Percentiles rank a stretch among this genome's conserved stretches.
Evolutionary conservation across 2,113 vertebrate genomes (phyloP).

Genomic region (Laterallus jamaicensis): DNA sequence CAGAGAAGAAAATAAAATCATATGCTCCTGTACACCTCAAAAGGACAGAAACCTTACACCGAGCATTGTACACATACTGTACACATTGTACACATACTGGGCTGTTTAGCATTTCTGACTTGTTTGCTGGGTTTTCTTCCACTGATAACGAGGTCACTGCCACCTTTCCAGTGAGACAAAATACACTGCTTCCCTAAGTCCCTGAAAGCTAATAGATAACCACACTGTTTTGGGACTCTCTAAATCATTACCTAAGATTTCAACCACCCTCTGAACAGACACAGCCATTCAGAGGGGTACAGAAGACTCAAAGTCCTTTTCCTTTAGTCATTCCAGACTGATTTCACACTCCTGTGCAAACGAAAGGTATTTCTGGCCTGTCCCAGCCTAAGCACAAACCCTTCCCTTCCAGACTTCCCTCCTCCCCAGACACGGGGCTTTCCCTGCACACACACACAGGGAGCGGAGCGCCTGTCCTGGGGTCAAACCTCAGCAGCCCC

Average conservation of each 20-base stretch:
- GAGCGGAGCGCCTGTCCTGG: not conserved
- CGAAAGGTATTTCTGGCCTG: not conserved
- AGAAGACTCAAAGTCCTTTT: not conserved
- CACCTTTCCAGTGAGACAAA: not conserved
- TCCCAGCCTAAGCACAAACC: not conserved
- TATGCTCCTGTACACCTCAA: not conserved
- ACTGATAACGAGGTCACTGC: not conserved
- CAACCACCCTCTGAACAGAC: constrained; percentile 2
- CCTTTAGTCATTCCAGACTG: not conserved
- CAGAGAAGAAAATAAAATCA: not conserved
- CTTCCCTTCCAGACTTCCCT: not conserved
- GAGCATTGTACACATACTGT: not conserved
- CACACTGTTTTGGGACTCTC: not conserved
- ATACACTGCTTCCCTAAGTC: not conserved
- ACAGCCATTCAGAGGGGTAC: not conserved
- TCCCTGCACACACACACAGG: not conserved
- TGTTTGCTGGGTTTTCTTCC: not conserved
- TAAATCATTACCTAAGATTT: constrained; percentile 3
- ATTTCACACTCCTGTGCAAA: constrained; percentile 25
- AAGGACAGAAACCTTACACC: not conserved
- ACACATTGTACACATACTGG: no score
- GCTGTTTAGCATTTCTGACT: not conserved
- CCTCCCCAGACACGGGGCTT: not conserved
- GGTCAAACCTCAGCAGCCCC: not conserved
- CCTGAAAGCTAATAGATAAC: constrained; percentile 15